Evolutionary conservation across 2,888 invertebrate genomes (phyloP).

Genomic region (Acrocyrtus sp.): DNA sequence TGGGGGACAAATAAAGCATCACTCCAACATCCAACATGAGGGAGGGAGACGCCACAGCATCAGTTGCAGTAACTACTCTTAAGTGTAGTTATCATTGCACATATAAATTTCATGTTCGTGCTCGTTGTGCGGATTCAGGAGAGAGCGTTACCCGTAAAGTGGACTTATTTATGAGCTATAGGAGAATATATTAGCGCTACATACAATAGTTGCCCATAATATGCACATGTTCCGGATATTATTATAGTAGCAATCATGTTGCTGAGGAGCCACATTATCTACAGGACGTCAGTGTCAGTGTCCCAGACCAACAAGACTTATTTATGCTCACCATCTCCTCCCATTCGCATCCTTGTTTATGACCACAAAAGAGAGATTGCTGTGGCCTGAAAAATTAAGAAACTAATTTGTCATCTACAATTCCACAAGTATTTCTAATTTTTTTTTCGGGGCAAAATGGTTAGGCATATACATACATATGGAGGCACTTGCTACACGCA

Average conservation of each 20-base stretch:
- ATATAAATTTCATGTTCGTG: slow-evolving; percentile 38
- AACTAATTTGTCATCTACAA: slow-evolving; percentile 34
- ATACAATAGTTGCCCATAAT: background rate
- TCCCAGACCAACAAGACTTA: slow-evolving; percentile 29
- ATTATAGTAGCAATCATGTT: background rate
- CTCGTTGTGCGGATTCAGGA: slow-evolving; percentile 41
- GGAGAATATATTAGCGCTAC: background rate
- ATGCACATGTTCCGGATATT: background rate
- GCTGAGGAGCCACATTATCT: slow-evolving; percentile 1
- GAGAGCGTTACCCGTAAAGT: slow-evolving; percentile 28
- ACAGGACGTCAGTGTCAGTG: slow-evolving; percentile 33
- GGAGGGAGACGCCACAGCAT: slow-evolving; percentile 36
- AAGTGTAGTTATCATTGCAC: slow-evolving; percentile 43
- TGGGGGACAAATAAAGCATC: slow-evolving; percentile 27
- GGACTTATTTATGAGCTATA: slow-evolving; percentile 40
- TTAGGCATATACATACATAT: background rate
- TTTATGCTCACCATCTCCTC: slow-evolving; percentile 39
- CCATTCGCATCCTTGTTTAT: slow-evolving; percentile 23
- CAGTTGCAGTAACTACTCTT: slow-evolving; percentile 37
- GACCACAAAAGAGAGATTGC: slow-evolving; percentile 22
- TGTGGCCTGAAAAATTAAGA: slow-evolving; percentile 43
- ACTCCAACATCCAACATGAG: slow-evolving; percentile 23
- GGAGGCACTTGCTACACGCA: background rate
- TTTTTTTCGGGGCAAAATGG: background rate
- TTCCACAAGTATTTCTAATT: slow-evolving; percentile 6